phyloP scores from a whole-genome alignment of 2,113 vertebrate species.

The Dendropsophus ebraccatus region DNA sequence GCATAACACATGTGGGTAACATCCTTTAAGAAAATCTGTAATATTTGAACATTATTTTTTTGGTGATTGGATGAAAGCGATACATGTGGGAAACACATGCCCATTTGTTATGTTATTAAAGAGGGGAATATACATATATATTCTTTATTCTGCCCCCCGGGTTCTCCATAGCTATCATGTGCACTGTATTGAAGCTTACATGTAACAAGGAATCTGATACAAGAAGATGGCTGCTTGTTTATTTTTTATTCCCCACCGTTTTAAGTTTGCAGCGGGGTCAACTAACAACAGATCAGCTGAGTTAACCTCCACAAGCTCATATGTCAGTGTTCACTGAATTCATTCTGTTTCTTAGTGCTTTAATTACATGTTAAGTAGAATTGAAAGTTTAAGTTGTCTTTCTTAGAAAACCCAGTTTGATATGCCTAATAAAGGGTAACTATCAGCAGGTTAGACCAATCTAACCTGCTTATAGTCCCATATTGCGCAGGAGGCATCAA shows the following conservation, averaged over 20 bases:
- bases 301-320: background rate
- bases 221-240: background rate
- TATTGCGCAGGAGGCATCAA: too few relatives aligned
- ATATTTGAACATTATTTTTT: constrained; percentile 31
- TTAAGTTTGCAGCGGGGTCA: background rate
- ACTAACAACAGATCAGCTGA: background rate
- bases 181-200: background rate
- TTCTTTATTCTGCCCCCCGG: background rate
- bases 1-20: constrained; percentile 31
- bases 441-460: too few relatives aligned
- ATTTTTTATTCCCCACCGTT: background rate
- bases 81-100: constrained; percentile 46
- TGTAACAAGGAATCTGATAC: background rate
- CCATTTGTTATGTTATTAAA: constrained; percentile 30
- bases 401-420: too few relatives aligned
- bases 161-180: background rate
- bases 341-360: background rate
- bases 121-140: background rate
- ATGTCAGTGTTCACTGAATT: background rate
- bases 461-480: too few relatives aligned
- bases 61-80: constrained; percentile 21
- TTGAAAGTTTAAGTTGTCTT: too few relatives aligned
- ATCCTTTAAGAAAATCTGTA: constrained; percentile 25
- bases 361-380: too few relatives aligned
- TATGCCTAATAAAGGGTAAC: too few relatives aligned